phyloP scores from a whole-genome alignment of 2,888 invertebrate species.

The Netelia virgata region DNA sequence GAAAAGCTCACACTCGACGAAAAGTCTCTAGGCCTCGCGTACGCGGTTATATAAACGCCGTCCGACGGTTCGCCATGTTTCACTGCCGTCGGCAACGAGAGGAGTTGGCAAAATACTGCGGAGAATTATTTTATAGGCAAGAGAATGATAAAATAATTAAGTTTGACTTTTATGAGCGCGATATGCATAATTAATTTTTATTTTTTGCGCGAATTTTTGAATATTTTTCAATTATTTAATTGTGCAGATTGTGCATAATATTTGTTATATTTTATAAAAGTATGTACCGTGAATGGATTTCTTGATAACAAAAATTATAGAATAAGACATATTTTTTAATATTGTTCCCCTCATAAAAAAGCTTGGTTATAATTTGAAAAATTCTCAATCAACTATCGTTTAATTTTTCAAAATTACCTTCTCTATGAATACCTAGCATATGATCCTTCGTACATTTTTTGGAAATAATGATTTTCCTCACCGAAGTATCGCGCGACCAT shows the following conservation, averaged over 20 bases:
- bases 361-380: background rate
- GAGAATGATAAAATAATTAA: no score
- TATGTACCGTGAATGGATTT: no score
- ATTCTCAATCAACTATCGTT: background rate
- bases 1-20: background rate
- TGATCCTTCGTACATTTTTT: background rate
- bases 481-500: background rate
- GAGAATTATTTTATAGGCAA: background rate
- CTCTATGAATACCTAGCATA: background rate
- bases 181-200: no score
- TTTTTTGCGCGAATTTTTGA: no score
- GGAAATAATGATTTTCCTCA: background rate
- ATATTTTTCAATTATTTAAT: no score
- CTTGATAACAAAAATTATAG: no score
- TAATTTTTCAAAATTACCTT: background rate
- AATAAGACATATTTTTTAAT: no score
- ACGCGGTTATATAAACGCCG: conserved; percentile 16
- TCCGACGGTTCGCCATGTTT: conserved; percentile 60
- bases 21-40: background rate
- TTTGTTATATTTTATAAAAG: no score
- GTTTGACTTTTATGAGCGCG: no score
- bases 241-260: no score
- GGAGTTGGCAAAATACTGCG: background rate
- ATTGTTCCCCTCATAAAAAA: no score
- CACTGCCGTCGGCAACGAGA: conserved; percentile 47